Percentiles rank a stretch among this genome's conserved stretches.
phyloP scores from a whole-genome alignment of 2,797 vertebrate species.

The Champsocephalus gunnari region DNA sequence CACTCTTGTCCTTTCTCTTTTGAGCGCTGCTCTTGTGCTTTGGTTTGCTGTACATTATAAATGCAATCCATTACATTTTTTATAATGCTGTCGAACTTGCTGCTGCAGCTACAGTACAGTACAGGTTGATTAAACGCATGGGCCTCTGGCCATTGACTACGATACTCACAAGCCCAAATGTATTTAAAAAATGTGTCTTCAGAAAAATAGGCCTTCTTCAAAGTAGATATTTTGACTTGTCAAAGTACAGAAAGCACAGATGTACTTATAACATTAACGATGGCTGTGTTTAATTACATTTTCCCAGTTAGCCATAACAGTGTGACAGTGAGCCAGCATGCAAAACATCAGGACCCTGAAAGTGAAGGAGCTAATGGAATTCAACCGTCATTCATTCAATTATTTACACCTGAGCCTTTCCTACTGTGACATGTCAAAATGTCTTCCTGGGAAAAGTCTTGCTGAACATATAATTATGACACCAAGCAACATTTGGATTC shows the following conservation, averaged over 20 bases:
- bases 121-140: too few species aligned
- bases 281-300: not conserved
- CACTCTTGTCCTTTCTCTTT: too few species aligned
- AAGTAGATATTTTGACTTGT: not conserved
- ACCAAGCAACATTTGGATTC: constrained; percentile 3
- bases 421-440: not conserved
- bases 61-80: too few species aligned
- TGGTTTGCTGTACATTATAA: too few species aligned
- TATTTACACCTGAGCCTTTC: too few species aligned
- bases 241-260: not conserved
- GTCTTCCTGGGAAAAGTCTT: constrained; percentile 10
- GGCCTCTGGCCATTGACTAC: too few species aligned
- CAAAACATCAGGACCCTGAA: not conserved
- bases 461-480: not conserved
- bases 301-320: not conserved
- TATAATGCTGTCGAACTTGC: too few species aligned
- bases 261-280: not conserved
- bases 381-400: constrained; percentile 11
- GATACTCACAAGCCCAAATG: not conserved
- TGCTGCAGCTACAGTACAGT: too few species aligned
- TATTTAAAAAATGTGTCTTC: not conserved
- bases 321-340: too few species aligned
- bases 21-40: too few species aligned
- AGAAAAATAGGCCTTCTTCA: not conserved
- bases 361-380: constrained; percentile 5